Conservation (phyloP, 2,888 invertebrate genomes). For the Limnephilus marmoratus region DNA sequence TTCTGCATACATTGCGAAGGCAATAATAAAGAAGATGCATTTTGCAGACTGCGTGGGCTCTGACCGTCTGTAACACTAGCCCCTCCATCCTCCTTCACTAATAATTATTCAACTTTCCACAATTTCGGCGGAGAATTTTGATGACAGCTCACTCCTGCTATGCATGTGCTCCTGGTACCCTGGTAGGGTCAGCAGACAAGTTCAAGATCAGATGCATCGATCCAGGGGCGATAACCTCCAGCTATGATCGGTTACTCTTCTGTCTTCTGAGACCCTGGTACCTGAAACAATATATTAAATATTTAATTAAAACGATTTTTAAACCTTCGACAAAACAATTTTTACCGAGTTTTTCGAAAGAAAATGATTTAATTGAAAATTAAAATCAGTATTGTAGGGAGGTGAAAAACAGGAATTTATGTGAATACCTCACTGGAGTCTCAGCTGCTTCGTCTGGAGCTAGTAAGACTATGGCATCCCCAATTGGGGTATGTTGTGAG, state of each 20-base stretch:
- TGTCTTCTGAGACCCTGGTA: not conserved
- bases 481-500: too few species aligned
- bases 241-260: not conserved
- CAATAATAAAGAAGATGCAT: slow-evolving; percentile 40
- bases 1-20: not conserved
- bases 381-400: not conserved
- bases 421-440: too few species aligned
- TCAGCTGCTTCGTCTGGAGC: too few species aligned
- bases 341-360: too few species aligned
- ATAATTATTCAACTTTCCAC: slow-evolving; percentile 48
- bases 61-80: slow-evolving; percentile 51
- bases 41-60: slow-evolving; percentile 55
- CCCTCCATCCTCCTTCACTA: slow-evolving; percentile 30
- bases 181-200: slow-evolving; percentile 20
- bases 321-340: too few species aligned
- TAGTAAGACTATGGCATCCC: too few species aligned
- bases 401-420: not conserved
- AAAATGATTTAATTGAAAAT: too few species aligned
- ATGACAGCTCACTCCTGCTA: not conserved
- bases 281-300: not conserved
- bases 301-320: not conserved
- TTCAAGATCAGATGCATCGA: slow-evolving; percentile 13
- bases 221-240: not conserved
- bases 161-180: not conserved
- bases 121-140: slow-evolving; percentile 36